These are phyloP conservation scores for Montipora efflorescens DNA, from an alignment of 64 coral and sea anemone species.

Conservation along the genomic window DNA sequence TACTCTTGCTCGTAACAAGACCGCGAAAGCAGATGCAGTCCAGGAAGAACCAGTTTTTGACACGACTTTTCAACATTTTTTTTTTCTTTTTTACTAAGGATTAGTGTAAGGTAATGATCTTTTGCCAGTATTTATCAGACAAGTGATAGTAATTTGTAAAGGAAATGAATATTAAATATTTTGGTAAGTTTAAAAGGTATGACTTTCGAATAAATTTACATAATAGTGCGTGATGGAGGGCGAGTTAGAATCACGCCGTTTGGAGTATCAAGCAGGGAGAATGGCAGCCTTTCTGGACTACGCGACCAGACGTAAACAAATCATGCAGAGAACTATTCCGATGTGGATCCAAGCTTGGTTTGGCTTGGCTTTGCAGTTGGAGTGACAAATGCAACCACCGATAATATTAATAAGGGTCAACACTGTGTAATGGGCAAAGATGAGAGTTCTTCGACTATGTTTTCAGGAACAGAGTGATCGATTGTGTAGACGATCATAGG, in stretches of 20 bases:
- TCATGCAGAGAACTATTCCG: conserved; percentile 61
- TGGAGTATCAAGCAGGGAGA: conserved; percentile 47
- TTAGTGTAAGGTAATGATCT: neutral
- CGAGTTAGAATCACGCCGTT: conserved; percentile 13
- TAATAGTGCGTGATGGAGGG: too few relatives aligned
- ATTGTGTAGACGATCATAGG: too few relatives aligned
- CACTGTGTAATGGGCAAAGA: too few relatives aligned
- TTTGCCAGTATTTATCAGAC: neutral
- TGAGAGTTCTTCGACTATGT: too few relatives aligned
- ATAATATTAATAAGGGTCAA: too few relatives aligned
- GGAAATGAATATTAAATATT: too few relatives aligned
- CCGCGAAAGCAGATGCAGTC: conserved; percentile 29
- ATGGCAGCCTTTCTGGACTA: conserved; percentile 78
- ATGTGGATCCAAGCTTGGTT: conserved; percentile 38
- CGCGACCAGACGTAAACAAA: conserved; percentile 41
- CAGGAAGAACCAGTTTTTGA: conserved; percentile 4
- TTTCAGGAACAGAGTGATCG: too few relatives aligned
- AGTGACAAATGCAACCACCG: neutral
- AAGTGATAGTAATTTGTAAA: too few relatives aligned
- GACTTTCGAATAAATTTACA: conserved; percentile 4
- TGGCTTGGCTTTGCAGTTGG: conserved; percentile 8
- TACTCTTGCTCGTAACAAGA: conserved; percentile 6
- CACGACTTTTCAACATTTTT: neutral
- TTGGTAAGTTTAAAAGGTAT: too few relatives aligned
- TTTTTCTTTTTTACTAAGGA: too few relatives aligned